phyloP scores from a whole-genome alignment of 2,888 invertebrate species.

The Cyrtodaria siliqua region DNA sequence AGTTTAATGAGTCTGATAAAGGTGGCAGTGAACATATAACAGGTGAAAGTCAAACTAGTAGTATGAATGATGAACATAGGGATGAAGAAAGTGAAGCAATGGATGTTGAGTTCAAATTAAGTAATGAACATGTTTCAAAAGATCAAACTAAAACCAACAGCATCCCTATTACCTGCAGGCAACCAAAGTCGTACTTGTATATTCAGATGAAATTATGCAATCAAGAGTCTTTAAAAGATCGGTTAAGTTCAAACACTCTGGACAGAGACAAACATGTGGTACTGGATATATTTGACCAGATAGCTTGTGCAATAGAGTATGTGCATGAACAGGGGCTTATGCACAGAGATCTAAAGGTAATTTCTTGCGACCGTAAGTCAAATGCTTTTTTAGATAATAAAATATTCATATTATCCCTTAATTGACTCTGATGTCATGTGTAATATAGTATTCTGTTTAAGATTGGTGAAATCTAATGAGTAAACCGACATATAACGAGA shows the following conservation, averaged over 20 bases:
- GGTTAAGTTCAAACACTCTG: constrained; percentile 89
- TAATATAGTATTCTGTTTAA: too few relatives aligned
- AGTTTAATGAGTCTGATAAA: constrained; percentile 42
- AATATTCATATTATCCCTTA: too few relatives aligned
- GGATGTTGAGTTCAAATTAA: constrained; percentile 63
- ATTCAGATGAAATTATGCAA: constrained; percentile 99
- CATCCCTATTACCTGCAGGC: neutral
- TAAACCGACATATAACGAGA: too few relatives aligned
- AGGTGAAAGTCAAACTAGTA: constrained; percentile 45
- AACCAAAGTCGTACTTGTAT: constrained; percentile 91
- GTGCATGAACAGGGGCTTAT: constrained; percentile 97
- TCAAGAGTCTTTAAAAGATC: constrained; percentile 95
- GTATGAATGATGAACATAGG: constrained; percentile 33
- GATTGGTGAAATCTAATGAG: too few relatives aligned
- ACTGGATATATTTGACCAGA: constrained; percentile 89
- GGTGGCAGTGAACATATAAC: constrained; percentile 76
- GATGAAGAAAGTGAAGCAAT: constrained; percentile 68
- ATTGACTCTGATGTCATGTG: too few relatives aligned
- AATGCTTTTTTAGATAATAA: too few relatives aligned
- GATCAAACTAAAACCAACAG: constrained; percentile 18
- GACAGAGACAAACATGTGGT: constrained; percentile 76
- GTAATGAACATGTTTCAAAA: constrained; percentile 35
- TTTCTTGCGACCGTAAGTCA: too few relatives aligned
- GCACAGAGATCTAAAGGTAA: constrained; percentile 95
- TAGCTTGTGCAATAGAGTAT: constrained; percentile 97